Evolutionary conservation across 2,113 vertebrate species (phyloP), one percentile per base, ranked within the genome.

Genomic region (Colaptes auratus): DNA sequence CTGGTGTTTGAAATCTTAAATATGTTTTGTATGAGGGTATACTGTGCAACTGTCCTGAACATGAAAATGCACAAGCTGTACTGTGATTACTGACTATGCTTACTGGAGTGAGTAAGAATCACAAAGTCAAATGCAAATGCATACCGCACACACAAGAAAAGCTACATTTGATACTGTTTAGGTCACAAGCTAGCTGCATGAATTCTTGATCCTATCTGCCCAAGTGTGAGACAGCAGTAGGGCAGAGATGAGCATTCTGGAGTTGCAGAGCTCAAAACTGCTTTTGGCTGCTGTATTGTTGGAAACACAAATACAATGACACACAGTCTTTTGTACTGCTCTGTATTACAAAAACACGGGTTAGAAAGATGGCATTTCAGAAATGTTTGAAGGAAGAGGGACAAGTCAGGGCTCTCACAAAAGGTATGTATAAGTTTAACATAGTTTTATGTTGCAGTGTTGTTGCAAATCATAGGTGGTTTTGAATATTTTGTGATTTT

Each of bases 291-390:
- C 53, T 56, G 6, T 6, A 0, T 8, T 44, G 46, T 24, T 71
- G 59, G 31, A 52, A 56, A 16, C 44, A 44, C 0, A 0, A 30
- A 10, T 36, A 35, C 18, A n/a, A 4, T 25, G 66, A 20, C 53
- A 21, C 53, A 9, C 30, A 31, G 31, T 67, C 60, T 64, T 78
- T 44, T 70, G 44, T 63, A 9, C 63, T 42, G 15, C 58, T 82
- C 46, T 24, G 36, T 5, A 0, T 7, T 33, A 25, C 33, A 82
- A 33, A 66, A 46, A 10, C 33, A 20, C 24, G 12, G 3, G 20
- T 70, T 60, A 72, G 55, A 39, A 70, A 65, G 39, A 24, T 44
- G 20, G 30, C 20, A 1, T n/a, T 35, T 66, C n/a, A n/a, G 1
- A 2, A 24, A 9, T 24, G 1, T 30, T 77, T 58, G 33, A 56